Percentiles rank a stretch among this genome's conserved stretches.
phyloP scores from a whole-genome alignment of 2,888 invertebrate species.

The Erynnis tages region DNA sequence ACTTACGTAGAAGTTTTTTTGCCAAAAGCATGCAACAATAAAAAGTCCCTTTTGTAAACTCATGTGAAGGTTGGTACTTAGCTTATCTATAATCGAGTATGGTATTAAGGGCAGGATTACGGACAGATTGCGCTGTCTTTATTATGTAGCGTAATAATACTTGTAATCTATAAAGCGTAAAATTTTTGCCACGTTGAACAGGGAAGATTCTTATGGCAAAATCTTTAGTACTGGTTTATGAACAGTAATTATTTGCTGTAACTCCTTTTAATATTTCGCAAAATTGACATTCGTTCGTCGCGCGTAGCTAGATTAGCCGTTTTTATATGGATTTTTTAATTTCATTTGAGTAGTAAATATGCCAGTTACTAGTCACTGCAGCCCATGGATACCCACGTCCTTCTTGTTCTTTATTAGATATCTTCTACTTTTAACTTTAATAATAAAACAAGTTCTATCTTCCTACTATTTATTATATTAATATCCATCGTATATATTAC shows the following conservation, averaged over 20 bases:
- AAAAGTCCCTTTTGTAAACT: slow-evolving; percentile 8
- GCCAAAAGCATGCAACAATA: slow-evolving; percentile 4
- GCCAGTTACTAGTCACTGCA: no score
- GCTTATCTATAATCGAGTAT: slow-evolving; percentile 40
- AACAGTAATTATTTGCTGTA: neutral
- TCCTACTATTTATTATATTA: no score
- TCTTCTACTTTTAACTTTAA: no score
- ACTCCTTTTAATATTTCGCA: neutral
- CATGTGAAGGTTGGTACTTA: slow-evolving; percentile 47
- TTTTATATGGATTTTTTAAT: no score
- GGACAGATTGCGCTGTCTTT: slow-evolving; percentile 39
- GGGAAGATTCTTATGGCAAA: neutral
- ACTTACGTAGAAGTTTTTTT: neutral
- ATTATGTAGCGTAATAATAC: slow-evolving; percentile 29
- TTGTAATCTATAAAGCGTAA: slow-evolving; percentile 38
- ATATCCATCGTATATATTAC: no score
- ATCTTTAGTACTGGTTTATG: neutral
- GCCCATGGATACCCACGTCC: no score
- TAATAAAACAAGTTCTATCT: no score
- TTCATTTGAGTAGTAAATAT: no score
- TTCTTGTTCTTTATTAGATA: no score
- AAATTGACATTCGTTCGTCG: no score
- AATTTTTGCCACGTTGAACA: slow-evolving; percentile 30
- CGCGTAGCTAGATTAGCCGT: no score
- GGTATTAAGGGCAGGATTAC: slow-evolving; percentile 44